Evolutionary conservation across 2,113 vertebrate genomes (phyloP).

Genomic region (Clinocottus analis): DNA sequence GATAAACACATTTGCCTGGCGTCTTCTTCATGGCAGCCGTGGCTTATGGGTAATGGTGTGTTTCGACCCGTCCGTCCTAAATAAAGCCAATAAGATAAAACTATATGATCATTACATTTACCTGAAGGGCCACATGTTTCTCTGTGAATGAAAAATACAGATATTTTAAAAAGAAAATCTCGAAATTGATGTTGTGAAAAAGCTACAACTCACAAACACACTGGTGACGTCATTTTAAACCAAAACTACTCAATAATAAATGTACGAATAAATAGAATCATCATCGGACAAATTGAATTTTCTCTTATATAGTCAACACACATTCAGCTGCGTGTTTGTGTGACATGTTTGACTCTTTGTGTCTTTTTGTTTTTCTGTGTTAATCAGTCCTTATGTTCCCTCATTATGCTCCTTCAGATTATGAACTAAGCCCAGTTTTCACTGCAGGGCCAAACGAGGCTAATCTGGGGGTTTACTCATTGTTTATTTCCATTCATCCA

Average conservation of each 20-base stretch:
- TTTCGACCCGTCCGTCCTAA: not conserved
- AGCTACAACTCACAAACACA: not conserved
- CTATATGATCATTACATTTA: not conserved
- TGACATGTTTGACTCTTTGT: not conserved
- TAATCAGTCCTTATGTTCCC: conserved; percentile 32
- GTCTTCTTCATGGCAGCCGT: not conserved
- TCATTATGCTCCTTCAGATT: conserved; percentile 49
- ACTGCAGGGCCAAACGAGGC: conserved; percentile 18
- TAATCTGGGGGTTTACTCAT: conserved; percentile 8
- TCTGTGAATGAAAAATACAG: not conserved
- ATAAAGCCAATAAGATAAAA: not conserved
- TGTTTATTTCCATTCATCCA: conserved; percentile 11
- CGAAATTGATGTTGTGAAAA: not conserved
- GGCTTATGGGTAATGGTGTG: not conserved
- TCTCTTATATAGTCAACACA: not conserved
- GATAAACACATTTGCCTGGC: not conserved
- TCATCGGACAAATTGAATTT: not conserved
- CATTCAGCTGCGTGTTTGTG: not conserved
- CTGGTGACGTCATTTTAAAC: not conserved
- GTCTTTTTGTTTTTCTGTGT: conserved; percentile 14
- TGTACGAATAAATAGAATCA: not conserved
- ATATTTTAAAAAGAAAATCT: not conserved
- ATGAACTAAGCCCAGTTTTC: conserved; percentile 52
- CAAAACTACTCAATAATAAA: not conserved
- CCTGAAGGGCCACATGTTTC: not conserved